These are phyloP conservation scores for Campylomormyrus numenius DNA, from an alignment of 2,113 vertebrate genomes.

Conservation along the genomic window DNA sequence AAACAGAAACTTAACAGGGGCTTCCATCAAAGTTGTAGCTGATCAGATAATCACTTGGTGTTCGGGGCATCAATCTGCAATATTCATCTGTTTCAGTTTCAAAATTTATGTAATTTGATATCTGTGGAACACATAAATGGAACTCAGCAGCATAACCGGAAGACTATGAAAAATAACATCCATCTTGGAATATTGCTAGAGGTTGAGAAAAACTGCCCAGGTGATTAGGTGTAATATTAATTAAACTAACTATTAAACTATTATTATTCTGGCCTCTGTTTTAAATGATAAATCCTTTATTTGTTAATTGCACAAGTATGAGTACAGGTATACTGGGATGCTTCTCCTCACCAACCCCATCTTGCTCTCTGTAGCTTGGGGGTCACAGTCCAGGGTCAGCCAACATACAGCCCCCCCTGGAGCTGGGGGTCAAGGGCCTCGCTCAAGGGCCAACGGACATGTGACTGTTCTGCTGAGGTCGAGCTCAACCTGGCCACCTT, in stretches of 20 bases:
- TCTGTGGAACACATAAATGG: not conserved
- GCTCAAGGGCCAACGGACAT: not conserved
- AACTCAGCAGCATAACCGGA: not conserved
- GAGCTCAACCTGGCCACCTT: not conserved
- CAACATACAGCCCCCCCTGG: not conserved
- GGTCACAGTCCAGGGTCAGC: not conserved
- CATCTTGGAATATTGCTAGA: not conserved
- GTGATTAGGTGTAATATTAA: not conserved
- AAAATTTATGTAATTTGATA: not conserved
- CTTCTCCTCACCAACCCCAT: not conserved
- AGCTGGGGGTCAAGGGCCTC: too few relatives aligned
- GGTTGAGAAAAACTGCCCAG: not conserved
- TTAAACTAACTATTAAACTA: not conserved
- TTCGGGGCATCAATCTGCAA: not conserved
- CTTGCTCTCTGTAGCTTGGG: not conserved
- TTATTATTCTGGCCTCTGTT: not conserved
- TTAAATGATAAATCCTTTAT: not conserved
- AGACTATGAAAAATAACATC: not conserved
- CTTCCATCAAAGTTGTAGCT: not conserved
- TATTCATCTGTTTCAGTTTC: not conserved
- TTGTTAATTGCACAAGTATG: not conserved
- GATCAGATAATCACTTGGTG: not conserved
- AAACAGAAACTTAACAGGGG: not conserved
- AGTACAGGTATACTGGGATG: not conserved
- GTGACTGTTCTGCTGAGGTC: not conserved